Base-by-base conservation (phyloP, 2,888 invertebrate species). In the Alviniconcha strummeri region DNA sequence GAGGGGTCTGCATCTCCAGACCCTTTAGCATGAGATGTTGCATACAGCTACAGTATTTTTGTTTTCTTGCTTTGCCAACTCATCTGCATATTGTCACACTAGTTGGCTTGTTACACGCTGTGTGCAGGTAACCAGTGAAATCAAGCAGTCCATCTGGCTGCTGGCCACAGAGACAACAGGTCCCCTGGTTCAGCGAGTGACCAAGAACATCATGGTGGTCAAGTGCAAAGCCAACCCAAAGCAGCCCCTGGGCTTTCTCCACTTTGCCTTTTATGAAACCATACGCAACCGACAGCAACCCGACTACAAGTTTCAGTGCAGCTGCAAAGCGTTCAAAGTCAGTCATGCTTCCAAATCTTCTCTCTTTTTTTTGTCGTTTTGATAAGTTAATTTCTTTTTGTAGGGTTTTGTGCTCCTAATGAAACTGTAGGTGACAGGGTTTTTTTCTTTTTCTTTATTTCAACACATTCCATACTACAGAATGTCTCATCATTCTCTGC, bases 191-290 rank as follows among this genome's bases (percentile, higher is more conserved):
- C 96, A 96, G 92, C 94, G 96, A 88, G 95, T 96, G 56, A 96
- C 96, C 0, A 96, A 96, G 91, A 95, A 95, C 90, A 95, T 96
- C 67, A 95, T 96, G 95, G 96, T 95, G 79, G 96, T 96, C 2
- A 96, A 96, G 91, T 96, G 96, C 91, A 95, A 95, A 92, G 95
- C 95, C 11, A 95, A 95, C 81, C 94, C 95, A 0, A 95, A 95
- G 87, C 95, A 96, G 91, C 96, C 96, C 0, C 94, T 96, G 54
- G 96, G 96, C 13, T 96, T 96, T 91, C 94, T 96, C 67, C 96
- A 96, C 92, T 95, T 96, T 91, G 95, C 92, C 1, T 95, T 96
- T 90, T 95, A 95, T 90, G 93, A 92, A 60, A 90, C 91, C 0
- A 84, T 87, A 57, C 89, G 91, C 79, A 92, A 91, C 82, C 86